Base-by-base conservation (phyloP, 2,888 invertebrate genomes). In the Cylloceria caligata region DNA sequence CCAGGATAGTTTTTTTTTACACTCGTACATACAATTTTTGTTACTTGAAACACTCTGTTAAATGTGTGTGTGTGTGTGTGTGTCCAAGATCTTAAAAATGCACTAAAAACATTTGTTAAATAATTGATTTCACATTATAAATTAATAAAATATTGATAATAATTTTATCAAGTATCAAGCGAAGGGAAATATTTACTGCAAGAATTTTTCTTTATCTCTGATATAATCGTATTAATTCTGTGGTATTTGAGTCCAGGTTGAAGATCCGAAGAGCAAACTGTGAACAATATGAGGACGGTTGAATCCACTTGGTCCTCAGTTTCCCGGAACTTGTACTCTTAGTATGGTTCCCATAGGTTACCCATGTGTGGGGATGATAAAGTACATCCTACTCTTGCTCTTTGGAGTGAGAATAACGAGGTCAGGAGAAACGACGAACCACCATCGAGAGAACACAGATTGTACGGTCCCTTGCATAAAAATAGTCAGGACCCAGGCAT, bases 271-370 rank as follows among this genome's bases (percentile, higher is more conserved):
- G 3, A 34, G 45, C 3, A n/a, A 55, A 52, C 65, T 47, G 65
- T 16, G 16, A 69, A 69, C 55, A 69, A 39, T 24, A 13, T 24
- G 42, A 39, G 5, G 45, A 67, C 39, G 39, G 13, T 55, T 24
- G 42, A 7, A 13, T 11, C 55, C 21, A 24, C 2, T 69, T 39
- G 16, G 39, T 27, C 69, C 34, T 16, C 27, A 42, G 39, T 69
- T 69, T 49, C 24, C 57, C 45, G 60, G 27, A 74, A 65, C 64
- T 74, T 24, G 55, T 11, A 24, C 30, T 34, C 24, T 24, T 21
- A 62, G 0, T 34, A 47, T 67, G 49, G 39, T 52, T 74, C 68
- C 34, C 80, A 74, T 36, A 68, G 64, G 55, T 80, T 75, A 34
- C 21, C 55, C 69, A 65, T 69, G 69, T 69, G 69, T 42, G n/a